Base-by-base conservation (phyloP, 2,113 vertebrate genomes). In the Antechinus flavipes region DNA sequence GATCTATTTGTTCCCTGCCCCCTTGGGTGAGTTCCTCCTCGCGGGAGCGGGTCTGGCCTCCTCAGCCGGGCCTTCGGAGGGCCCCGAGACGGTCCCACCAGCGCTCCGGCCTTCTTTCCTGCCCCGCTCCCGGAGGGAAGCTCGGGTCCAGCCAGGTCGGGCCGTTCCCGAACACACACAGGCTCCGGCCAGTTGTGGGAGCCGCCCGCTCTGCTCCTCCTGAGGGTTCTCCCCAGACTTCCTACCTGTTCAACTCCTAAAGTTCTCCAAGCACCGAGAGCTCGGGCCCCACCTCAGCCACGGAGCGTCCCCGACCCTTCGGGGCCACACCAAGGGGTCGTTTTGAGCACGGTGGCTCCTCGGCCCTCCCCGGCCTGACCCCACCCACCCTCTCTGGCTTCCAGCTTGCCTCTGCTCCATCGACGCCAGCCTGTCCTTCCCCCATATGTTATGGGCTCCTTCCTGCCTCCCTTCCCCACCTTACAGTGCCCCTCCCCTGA, bases 31-130 rank as follows among this genome's bases (percentile, higher is more conserved):
- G 53, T 19, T 84, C 58, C 53, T 95, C 49, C 14, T 0, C 6
- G 46, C 30, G 50, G 91, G 8, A 58, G 30, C 35, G 6, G 61
- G 61, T 8, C 16, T 42, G 68, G 19, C 16, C 35, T 26, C 25
- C 53, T 54, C 19, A 25, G 68, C 19, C 11, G 92, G 4, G 0
- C 90, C 50, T 95, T 91, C 23, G 24, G 6, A 24, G n/a, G 2
- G 22, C n/a, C n/a, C 54, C 19, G 25, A 90, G 35, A 19, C 14
- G 1, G 47, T 46, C 23, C n/a, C 30, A 1, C 16, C 54, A 90
- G 35, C 58, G 23, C 61, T 68, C 0, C 0, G 6, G 27, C 35
- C 1, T 0, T 52, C 1, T 54, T 12, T n/a, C 3, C 50, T 52
- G 50, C 92, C 0, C 4, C 27, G 46, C 6, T 90, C 19, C 14